Conservation (phyloP, 2,797 vertebrate genomes). For the Syngnathus acus region DNA sequence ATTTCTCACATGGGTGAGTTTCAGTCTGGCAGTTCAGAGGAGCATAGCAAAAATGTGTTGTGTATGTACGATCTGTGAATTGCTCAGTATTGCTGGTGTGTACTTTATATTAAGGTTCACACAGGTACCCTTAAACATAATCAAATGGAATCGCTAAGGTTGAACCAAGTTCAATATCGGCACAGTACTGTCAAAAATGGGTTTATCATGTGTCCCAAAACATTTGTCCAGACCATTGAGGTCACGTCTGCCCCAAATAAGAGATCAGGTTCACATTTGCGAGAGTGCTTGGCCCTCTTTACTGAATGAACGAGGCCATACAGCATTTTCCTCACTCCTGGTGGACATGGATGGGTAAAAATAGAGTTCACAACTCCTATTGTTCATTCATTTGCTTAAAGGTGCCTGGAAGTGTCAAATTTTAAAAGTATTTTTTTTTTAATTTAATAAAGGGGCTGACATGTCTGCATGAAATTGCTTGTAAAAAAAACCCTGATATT, state of each 20-base stretch:
- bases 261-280: neutral
- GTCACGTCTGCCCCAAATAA: neutral
- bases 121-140: no score
- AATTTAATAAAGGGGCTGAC: no score
- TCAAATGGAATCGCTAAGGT: neutral
- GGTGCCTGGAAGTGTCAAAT: neutral
- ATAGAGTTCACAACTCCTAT: neutral
- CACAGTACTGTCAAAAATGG: neutral
- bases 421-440: no score
- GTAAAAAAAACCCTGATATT: neutral
- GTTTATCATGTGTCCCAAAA: neutral
- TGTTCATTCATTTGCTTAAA: neutral
- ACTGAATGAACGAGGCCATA: neutral
- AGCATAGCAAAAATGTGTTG: neutral
- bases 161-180: neutral
- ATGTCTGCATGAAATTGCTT: no score
- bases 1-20: slow-evolving; percentile 82
- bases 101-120: no score
- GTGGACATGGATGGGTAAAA: neutral
- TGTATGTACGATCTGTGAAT: no score
- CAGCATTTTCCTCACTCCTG: neutral
- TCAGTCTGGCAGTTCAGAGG: neutral
- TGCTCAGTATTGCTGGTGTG: no score
- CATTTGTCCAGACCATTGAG: neutral
- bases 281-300: neutral